Conservation (phyloP, 2,113 vertebrate genomes). For the Xenopus borealis region DNA sequence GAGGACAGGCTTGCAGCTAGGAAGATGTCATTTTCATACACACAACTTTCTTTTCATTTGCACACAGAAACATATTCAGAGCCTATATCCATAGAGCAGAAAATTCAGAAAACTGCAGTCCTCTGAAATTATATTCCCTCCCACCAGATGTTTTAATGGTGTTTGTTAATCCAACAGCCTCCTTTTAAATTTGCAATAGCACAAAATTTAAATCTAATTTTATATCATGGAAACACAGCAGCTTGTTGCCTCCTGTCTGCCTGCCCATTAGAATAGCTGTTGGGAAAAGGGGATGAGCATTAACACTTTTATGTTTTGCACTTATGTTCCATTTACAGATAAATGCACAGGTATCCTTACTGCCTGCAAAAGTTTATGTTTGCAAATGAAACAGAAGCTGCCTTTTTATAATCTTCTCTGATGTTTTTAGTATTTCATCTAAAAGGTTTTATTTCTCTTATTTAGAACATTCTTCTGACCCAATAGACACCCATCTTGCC, state of each 20-base stretch:
- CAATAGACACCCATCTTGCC: slow-evolving; percentile 8
- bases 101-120: no score
- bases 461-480: slow-evolving; percentile 17
- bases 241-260: slow-evolving; percentile 11
- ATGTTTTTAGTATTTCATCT: not conserved
- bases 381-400: not conserved
- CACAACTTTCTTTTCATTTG: no score
- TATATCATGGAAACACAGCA: slow-evolving; percentile 1
- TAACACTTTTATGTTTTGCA: not conserved
- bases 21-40: no score
- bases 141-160: slow-evolving; percentile 28
- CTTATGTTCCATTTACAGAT: not conserved
- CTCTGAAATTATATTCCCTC: no score
- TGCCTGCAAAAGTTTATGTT: not conserved
- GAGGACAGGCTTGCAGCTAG: no score
- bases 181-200: slow-evolving; percentile 16
- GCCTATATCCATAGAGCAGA: no score
- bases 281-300: slow-evolving; percentile 1
- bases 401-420: no score
- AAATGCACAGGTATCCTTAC: not conserved
- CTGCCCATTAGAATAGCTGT: slow-evolving; percentile 12
- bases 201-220: slow-evolving; percentile 16
- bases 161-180: slow-evolving; percentile 11
- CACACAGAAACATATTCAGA: no score
- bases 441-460: not conserved